Evolutionary conservation across 2,888 invertebrate species (phyloP), one percentile per base, ranked within the genome.

Genomic region (Fragum fragum): DNA sequence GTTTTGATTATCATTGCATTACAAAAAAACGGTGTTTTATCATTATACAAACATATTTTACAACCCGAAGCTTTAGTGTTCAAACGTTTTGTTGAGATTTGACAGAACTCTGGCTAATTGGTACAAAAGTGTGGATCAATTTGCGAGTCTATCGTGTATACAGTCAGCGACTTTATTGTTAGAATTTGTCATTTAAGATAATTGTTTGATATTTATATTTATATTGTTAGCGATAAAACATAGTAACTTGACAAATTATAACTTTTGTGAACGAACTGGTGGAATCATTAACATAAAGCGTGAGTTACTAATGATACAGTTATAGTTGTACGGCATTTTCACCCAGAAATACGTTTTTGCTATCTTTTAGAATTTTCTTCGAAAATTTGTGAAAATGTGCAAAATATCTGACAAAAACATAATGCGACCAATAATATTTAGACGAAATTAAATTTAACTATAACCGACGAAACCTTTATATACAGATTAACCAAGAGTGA

Each of bases 41-140:
- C 77, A 72, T 80, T 83, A 77, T 59, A 76, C 63, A 76, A 82
- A 83, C 76, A 73, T 79, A 83, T 74, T 79, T 83, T 74, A 69
- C 72, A 70, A 69, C 73, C 53, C 21, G 21, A 28, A 26, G 42
- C 73, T 36, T 71, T 36, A 32, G 57, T 73, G 42, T 36, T 59
- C n/a, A 47, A 70, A 21, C 39, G 59, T 32, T 57, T 59, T 59
- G 59, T 61, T 28, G 57, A 18, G 32, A 32, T 47, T 26, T 42
- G 66, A 42, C 66, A 66, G 66, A 66, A 66, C 18, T 66, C 16
- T 66, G 18, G 66, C 36, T 66, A 66, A 66, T 66, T 66, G 66
- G 66, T 32, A 36, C 28, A 32, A 18, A 71, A 71, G 71, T 71
- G 71, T 23, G 71, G 71, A 55, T 29, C 71, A 71, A 53, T 71